These are phyloP conservation scores for Coenonympha glycerion DNA, from an alignment of 2,888 invertebrate species.

Conservation along the genomic window DNA sequence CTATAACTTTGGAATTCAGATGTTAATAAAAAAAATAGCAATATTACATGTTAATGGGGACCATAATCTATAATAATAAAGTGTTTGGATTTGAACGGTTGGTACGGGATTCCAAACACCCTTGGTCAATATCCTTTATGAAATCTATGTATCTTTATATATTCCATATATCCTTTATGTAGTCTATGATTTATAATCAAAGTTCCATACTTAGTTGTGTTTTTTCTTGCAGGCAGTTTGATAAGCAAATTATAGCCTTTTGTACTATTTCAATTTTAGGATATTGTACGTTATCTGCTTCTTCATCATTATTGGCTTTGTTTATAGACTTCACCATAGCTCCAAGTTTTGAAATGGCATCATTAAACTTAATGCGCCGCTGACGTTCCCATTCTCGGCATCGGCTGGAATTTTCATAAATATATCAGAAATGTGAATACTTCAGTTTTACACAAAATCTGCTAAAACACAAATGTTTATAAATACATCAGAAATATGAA, in stretches of 20 bases:
- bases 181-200: neutral
- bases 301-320: conserved; percentile 42
- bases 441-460: too few species aligned
- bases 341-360: conserved; percentile 58
- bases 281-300: conserved; percentile 52
- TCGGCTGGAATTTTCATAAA: conserved; percentile 58
- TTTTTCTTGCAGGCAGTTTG: conserved; percentile 51
- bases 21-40: too few species aligned
- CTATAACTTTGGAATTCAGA: too few species aligned
- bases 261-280: conserved; percentile 67
- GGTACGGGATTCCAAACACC: too few species aligned
- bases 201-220: conserved; percentile 58
- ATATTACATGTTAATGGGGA: too few species aligned
- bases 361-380: conserved; percentile 80
- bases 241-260: conserved; percentile 58
- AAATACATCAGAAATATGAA: too few species aligned
- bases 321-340: conserved; percentile 53
- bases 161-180: too few species aligned
- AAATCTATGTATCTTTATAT: too few species aligned
- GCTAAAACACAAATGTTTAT: too few species aligned
- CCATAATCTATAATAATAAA: too few species aligned
- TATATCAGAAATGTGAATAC: neutral
- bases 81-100: too few species aligned
- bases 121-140: too few species aligned
- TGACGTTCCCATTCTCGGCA: conserved; percentile 82